Base-by-base conservation (phyloP, 2,888 invertebrate species). In the Operophtera brumata region DNA sequence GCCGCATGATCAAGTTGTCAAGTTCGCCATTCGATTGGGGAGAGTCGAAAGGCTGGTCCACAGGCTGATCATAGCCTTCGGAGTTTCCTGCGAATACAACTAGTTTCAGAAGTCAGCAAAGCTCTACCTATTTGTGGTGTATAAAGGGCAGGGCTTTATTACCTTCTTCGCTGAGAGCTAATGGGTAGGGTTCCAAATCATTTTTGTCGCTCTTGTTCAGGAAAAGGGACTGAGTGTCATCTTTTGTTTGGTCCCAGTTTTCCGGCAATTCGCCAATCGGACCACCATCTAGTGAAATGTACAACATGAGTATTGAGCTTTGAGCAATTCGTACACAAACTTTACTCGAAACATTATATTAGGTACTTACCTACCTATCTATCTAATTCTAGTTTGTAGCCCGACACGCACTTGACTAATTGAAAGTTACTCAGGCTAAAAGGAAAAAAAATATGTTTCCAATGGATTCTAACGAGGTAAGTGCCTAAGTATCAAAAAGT, bases 1-100 rank as follows among this genome's bases (percentile, higher is more conserved):
- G 91, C 65, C 93, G 91, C 85, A 93, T 87, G 54, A 93, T 91
- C 40, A 93, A 91, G 68, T 93, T 93, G 70, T 93, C 92, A 32
- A 92, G 75, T 59, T 86, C 88, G 6, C 85, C 85, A 44, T 76
- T 86, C 0, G 85, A 73, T 54, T 83, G 81, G 1, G 82, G 76
- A 12, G 81, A 72, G 56, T 88, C 86, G 64, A 78, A 87, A 36
- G 85, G 79, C 58, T 86, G 88, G 48, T 87, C 87, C 30, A 85
- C 77, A 30, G 76, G 76, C 54, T 85, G 87, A 52, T 88, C 90
- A 61, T 79, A 90, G 7, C 82, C 86, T 64, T 90, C 89, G 1
- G 80, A 75, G 66, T 87, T 88, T 26, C 89, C 90, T 90, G 76
- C 20, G 77, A 80, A 60, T 52, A 52, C 46, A 13, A 50, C 44